Percentiles rank a stretch among this genome's conserved stretches.
phyloP scores from a whole-genome alignment of 2,888 invertebrate species.

The Ophion slaviceki region DNA sequence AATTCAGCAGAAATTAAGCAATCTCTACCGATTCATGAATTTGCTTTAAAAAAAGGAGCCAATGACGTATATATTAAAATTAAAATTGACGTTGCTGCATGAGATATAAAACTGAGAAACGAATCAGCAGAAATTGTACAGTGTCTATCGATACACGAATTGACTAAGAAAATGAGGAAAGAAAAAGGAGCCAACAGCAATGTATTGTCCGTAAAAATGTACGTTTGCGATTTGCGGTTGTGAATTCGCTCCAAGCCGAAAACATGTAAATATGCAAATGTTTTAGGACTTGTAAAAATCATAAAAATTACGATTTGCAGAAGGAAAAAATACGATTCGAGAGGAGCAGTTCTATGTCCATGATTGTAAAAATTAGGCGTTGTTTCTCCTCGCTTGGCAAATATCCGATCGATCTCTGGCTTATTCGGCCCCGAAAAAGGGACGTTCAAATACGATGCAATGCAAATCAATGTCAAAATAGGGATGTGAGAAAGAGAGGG shows the following conservation, averaged over 20 bases:
- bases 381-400: not conserved
- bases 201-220: slow-evolving; percentile 8
- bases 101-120: not conserved
- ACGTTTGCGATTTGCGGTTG: not conserved
- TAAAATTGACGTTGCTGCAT: not conserved
- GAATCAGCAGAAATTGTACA: not conserved
- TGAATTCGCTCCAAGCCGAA: not conserved
- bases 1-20: not conserved
- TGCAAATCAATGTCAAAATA: slow-evolving; percentile 64
- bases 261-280: slow-evolving; percentile 25
- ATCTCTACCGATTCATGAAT: slow-evolving; percentile 23
- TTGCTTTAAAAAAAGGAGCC: not conserved
- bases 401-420: slow-evolving; percentile 3
- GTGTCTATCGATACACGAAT: not conserved
- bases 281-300: not conserved
- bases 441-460: slow-evolving; percentile 50
- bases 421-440: not conserved
- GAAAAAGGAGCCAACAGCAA: not conserved
- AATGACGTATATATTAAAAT: not conserved
- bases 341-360: not conserved
- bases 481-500: not conserved
- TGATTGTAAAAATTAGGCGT: slow-evolving; percentile 20
- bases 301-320: not conserved
- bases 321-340: not conserved
- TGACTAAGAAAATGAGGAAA: not conserved